These are phyloP conservation scores for Drosophila quinaria DNA, from an alignment of 2,888 invertebrate genomes.

Conservation along the genomic window DNA sequence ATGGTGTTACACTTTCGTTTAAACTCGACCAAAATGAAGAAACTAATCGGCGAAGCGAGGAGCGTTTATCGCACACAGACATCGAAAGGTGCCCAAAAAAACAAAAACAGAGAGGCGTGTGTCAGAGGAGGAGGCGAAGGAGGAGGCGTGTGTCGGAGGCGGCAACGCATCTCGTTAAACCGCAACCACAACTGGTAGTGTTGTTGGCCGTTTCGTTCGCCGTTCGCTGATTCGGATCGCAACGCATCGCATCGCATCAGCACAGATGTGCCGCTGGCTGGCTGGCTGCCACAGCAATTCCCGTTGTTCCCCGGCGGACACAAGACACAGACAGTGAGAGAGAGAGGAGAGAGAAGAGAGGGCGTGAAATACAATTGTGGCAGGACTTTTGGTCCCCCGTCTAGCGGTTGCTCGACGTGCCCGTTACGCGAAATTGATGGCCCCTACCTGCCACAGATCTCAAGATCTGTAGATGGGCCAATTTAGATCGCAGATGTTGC, in stretches of 20 bases:
- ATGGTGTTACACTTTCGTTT: conserved; percentile 76
- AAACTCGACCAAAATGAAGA: conserved; percentile 53
- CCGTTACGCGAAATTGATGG: conserved; percentile 76
- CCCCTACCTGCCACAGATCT: conserved; percentile 49
- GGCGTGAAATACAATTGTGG: conserved; percentile 69
- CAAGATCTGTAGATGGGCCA: conserved; percentile 64
- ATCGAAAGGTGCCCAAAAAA: conserved; percentile 39
- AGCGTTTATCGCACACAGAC: conserved; percentile 64
- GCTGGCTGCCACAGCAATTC: conserved; percentile 49
- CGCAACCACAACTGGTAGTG: conserved; percentile 79
- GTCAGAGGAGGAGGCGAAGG: conserved; percentile 69
- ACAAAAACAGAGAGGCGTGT: conserved; percentile 43
- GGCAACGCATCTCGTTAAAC: conserved; percentile 82
- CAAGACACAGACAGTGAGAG: background rate
- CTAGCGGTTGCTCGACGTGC: conserved; percentile 61
- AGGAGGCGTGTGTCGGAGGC: conserved; percentile 75
- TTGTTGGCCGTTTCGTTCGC: conserved; percentile 5
- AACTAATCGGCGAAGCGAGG: conserved; percentile 69
- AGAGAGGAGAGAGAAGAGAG: conserved; percentile 1
- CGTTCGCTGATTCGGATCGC: conserved; percentile 63
- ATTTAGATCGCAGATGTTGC: conserved; percentile 78
- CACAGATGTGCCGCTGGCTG: conserved; percentile 74
- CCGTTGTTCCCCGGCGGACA: conserved; percentile 50
- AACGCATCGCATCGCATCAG: conserved; percentile 71
- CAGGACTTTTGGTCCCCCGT: conserved; percentile 47